Evolutionary conservation across 2,888 invertebrate genomes (phyloP).

Genomic region (Acleris laterana): DNA sequence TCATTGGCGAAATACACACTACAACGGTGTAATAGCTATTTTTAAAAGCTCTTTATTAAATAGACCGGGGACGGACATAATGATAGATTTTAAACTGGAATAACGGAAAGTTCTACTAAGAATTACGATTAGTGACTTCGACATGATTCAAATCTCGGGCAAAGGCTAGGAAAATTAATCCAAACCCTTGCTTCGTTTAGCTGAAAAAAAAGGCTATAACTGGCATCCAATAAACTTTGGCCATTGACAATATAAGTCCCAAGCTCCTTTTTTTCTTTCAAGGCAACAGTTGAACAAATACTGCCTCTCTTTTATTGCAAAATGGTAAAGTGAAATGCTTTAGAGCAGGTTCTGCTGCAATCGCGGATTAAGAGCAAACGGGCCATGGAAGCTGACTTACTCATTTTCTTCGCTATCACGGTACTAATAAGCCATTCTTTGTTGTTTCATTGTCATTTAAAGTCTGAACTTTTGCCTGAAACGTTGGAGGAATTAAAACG

Average conservation of each 20-base stretch:
- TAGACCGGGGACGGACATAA: too few species aligned
- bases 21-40: too few species aligned
- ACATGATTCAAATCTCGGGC: too few species aligned
- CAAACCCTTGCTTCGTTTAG: too few species aligned
- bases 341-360: slow-evolving; percentile 3
- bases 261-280: not conserved
- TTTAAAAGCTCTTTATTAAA: too few species aligned
- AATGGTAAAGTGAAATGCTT: slow-evolving; percentile 7
- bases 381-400: slow-evolving; percentile 13
- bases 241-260: not conserved
- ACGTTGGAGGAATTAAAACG: slow-evolving; percentile 10
- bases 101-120: too few species aligned
- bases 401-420: slow-evolving; percentile 24
- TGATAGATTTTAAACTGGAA: too few species aligned
- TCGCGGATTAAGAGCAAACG: slow-evolving; percentile 16
- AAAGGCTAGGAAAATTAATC: too few species aligned
- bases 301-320: slow-evolving; percentile 13
- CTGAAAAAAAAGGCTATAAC: too few species aligned
- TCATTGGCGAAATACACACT: too few species aligned
- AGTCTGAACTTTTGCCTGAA: not conserved
- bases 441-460: slow-evolving; percentile 18
- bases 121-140: too few species aligned
- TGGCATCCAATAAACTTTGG: too few species aligned
- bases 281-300: slow-evolving; percentile 13
- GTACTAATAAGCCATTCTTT: slow-evolving; percentile 22